Base-by-base conservation (phyloP, 2,888 invertebrate genomes). In the Hypena proboscidalis region DNA sequence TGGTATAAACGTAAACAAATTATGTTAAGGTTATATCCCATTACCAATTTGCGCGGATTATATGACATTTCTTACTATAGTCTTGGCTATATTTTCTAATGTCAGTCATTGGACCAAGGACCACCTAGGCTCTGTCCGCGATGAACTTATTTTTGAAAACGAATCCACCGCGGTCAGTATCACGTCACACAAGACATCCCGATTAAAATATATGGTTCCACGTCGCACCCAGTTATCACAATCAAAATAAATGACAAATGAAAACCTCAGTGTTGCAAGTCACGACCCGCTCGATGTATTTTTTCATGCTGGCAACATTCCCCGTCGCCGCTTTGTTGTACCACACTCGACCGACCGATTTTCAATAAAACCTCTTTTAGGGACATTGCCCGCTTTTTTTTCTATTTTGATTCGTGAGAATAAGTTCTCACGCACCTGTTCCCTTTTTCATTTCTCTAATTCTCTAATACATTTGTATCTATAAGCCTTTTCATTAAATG, bases 201-300 rank as follows among this genome's bases (percentile, higher is more conserved):
- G 69, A 71, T 68, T 70, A 59, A 69, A 66, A 74, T 72, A 71
- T 73, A 74, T 72, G 64, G 69, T 59, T 65, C 60, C 62, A 60
- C 63, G 58, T 67, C 67, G 58, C 67, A 57, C 67, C 67, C 76
- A 72, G 82, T 89, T 88, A 90, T 83, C 86, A 89, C 89, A 90
- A 91, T 90, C 91, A 91, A 90, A 91, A 91, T 90, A 90, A 90
- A 91, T 91, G 91, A 91, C 91, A 91, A 86, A 91, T 90, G 90
- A 84, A 89, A 89, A 84, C 77, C 75, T 67, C 74, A 71, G 70
- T 78, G 74, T 80, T 83, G 91, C 91, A 90, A 91, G 91, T 91
- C 91, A 91, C 73, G 75, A 72, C 65, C 61, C 48, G 58, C 39
- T 45, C 50, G 52, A 47, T 60, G 68, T 73, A 74, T 79, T 77